These are phyloP conservation scores for Urosaurus nigricauda DNA, from an alignment of 2,797 vertebrate species.

Conservation along the genomic window DNA sequence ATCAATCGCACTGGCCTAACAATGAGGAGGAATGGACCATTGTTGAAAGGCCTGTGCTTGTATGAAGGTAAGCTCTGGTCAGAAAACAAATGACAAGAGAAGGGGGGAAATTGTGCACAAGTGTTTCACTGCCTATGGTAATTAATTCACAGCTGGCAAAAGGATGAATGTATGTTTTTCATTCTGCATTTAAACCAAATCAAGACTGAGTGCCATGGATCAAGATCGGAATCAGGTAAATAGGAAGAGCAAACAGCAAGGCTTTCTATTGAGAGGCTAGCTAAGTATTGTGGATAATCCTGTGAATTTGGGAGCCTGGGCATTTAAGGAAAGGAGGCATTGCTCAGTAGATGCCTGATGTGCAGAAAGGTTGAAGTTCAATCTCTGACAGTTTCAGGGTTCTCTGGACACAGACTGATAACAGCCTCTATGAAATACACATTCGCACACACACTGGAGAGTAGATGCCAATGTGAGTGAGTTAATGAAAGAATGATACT, in stretches of 20 bases:
- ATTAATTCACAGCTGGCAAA: conserved; percentile 53
- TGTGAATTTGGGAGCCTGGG: background rate
- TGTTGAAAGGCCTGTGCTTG: conserved; percentile 32
- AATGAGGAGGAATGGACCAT: conserved; percentile 52
- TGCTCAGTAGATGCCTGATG: background rate
- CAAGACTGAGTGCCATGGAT: conserved; percentile 39
- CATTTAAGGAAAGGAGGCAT: background rate
- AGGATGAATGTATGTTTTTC: conserved; percentile 34
- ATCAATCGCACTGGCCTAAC: conserved; percentile 61
- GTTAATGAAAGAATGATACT: too few species aligned
- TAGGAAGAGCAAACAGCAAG: conserved; percentile 15
- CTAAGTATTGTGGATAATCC: background rate
- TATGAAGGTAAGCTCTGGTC: conserved; percentile 44
- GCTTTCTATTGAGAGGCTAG: background rate
- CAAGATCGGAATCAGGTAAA: conserved; percentile 9
- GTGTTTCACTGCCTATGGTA: conserved; percentile 57
- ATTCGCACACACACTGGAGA: background rate
- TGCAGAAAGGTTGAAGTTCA: background rate
- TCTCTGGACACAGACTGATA: background rate
- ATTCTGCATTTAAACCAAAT: conserved; percentile 47
- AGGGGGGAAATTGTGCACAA: conserved; percentile 27
- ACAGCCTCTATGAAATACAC: background rate
- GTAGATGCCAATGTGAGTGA: background rate
- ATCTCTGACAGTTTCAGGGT: background rate
- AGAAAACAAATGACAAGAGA: conserved; percentile 55